Percentiles rank a stretch among this genome's conserved stretches.
These are phyloP conservation scores for Oconnorella tubifera DNA, from an alignment of 2,888 invertebrate species.

Conservation along the genomic window DNA sequence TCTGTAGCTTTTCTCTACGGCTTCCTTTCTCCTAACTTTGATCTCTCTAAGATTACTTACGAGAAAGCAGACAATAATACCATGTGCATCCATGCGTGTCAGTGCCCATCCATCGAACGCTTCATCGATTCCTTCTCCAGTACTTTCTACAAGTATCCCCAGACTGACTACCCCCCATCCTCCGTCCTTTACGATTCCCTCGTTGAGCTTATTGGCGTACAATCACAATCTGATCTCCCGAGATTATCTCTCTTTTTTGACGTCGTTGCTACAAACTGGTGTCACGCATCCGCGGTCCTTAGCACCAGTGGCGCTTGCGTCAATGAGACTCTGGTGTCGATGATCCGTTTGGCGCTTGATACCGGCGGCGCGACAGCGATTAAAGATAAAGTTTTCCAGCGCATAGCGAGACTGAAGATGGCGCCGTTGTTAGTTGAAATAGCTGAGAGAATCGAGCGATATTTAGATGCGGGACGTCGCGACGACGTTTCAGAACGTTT, in stretches of 20 bases:
- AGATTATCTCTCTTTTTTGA: constrained; percentile 71
- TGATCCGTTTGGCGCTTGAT: constrained; percentile 40
- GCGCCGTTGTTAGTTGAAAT: constrained; percentile 81
- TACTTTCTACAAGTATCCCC: constrained; percentile 19
- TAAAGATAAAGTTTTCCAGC: constrained; percentile 41
- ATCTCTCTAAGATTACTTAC: constrained; percentile 63
- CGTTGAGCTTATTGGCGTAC: constrained; percentile 71
- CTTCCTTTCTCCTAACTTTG: constrained; percentile 66
- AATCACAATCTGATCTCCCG: constrained; percentile 62
- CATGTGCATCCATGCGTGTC: constrained; percentile 60
- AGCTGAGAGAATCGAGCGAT: constrained; percentile 53
- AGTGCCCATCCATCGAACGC: constrained; percentile 69
- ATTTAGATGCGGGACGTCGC: constrained; percentile 67
- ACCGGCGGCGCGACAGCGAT: constrained; percentile 29
- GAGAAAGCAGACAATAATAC: constrained; percentile 25
- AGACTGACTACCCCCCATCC: background rate
- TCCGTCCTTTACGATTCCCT: constrained; percentile 60
- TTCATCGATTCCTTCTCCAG: constrained; percentile 51
- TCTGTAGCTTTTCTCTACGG: constrained; percentile 74
- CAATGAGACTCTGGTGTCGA: constrained; percentile 32
- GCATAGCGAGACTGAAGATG: constrained; percentile 65
- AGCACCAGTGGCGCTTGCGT: constrained; percentile 61
- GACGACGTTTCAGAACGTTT: constrained; percentile 84
- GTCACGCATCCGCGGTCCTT: constrained; percentile 77
- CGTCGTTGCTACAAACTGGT: constrained; percentile 76